Evolutionary conservation across 2,113 vertebrate genomes (phyloP).

Genomic region (Hipposideros armiger): DNA sequence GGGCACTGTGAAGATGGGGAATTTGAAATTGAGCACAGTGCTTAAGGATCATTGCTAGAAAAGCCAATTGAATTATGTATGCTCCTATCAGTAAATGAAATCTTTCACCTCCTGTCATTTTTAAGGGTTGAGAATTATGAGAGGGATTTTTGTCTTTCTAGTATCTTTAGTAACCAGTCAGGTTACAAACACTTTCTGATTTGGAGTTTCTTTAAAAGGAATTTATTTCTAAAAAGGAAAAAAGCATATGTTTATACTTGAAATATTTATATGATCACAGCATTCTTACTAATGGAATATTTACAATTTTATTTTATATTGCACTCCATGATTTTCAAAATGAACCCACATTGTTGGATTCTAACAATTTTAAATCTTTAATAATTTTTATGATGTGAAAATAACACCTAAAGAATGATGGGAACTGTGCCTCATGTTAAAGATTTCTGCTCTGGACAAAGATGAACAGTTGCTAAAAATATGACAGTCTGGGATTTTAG

Average conservation of each 20-base stretch:
- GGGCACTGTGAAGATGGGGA: not conserved
- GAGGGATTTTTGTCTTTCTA: not conserved
- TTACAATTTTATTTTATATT: not conserved
- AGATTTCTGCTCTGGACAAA: not conserved
- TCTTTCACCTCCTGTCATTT: slow-evolving; percentile 2
- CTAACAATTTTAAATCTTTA: slow-evolving; percentile 21
- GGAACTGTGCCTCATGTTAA: not conserved
- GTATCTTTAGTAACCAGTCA: not conserved
- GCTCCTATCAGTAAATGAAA: slow-evolving; percentile 45
- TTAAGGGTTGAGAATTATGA: slow-evolving; percentile 33
- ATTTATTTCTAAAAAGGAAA: not conserved
- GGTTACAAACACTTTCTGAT: not conserved
- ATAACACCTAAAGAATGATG: not conserved
- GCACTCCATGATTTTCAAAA: not conserved
- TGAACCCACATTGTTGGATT: not conserved
- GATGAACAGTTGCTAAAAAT: not conserved
- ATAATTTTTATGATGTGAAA: not conserved
- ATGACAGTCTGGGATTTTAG: not conserved
- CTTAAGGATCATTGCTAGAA: not conserved
- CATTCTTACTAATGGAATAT: not conserved
- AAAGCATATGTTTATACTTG: not conserved
- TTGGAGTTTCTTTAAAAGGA: not conserved
- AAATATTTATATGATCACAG: not conserved
- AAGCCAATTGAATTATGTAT: slow-evolving; percentile 28
- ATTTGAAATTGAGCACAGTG: not conserved